These are phyloP conservation scores for Diploptera punctata DNA, from an alignment of 2,888 invertebrate genomes.

Conservation along the genomic window DNA sequence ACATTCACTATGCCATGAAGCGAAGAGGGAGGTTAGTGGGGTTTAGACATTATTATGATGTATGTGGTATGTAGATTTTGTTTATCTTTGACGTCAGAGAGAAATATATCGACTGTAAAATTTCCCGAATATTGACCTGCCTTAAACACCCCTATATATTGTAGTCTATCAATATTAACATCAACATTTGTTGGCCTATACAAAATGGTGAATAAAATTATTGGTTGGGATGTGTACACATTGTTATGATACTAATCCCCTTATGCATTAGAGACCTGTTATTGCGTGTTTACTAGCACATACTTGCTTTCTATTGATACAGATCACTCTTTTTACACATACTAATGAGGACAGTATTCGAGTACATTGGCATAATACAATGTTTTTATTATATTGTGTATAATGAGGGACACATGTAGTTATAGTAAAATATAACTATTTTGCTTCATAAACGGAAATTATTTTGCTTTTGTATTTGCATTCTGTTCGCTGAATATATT, in stretches of 20 bases:
- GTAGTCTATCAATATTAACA: too few species aligned
- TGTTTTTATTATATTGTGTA: too few species aligned
- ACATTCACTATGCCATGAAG: not conserved
- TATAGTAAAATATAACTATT: too few species aligned
- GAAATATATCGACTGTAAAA: not conserved
- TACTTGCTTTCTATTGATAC: too few species aligned
- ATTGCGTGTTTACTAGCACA: not conserved
- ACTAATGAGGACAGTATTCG: too few species aligned
- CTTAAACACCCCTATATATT: not conserved
- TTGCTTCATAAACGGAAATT: too few species aligned
- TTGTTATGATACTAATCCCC: not conserved
- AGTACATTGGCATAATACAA: too few species aligned
- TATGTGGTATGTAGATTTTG: conserved; percentile 20
- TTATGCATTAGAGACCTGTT: not conserved
- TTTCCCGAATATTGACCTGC: not conserved
- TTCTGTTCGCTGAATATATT: too few species aligned
- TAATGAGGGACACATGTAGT: too few species aligned
- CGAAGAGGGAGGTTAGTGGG: not conserved
- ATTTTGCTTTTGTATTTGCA: too few species aligned
- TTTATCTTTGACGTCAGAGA: conserved; percentile 6
- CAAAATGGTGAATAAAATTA: not conserved
- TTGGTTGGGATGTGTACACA: not conserved
- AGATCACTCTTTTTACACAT: too few species aligned
- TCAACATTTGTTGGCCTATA: not conserved
- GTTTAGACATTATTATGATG: not conserved